Evolutionary conservation across 2,797 vertebrate species (phyloP).

Genomic region (Onychomys torridus): DNA sequence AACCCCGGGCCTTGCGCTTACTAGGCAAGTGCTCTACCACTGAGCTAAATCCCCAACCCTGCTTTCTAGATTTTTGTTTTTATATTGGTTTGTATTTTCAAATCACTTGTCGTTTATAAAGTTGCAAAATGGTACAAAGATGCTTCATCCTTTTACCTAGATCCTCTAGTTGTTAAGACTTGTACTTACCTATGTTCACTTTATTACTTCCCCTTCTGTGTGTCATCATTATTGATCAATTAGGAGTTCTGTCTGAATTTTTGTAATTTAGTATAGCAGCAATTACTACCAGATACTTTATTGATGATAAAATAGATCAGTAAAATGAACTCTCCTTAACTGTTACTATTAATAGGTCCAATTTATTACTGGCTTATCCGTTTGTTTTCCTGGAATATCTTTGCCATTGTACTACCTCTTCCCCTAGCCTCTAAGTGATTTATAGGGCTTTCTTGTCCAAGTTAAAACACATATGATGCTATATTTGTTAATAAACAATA

Average conservation of each 20-base stretch:
- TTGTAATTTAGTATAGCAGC: neutral
- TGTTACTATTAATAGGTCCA: neutral
- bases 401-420: neutral
- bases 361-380: neutral
- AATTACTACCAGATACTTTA: neutral
- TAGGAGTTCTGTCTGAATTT: neutral
- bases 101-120: constrained; percentile 39
- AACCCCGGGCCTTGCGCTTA: no score
- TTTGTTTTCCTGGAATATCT: constrained; percentile 28
- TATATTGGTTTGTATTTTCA: constrained; percentile 34
- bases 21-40: no score
- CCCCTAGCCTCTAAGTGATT: neutral
- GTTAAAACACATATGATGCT: neutral
- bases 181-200: neutral
- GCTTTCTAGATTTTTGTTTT: neutral
- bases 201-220: constrained; percentile 8
- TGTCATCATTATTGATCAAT: neutral
- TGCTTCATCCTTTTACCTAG: neutral
- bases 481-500: constrained; percentile 26
- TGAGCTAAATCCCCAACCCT: no score
- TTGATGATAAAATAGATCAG: neutral
- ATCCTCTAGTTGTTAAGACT: neutral
- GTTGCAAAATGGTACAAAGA: constrained; percentile 3
- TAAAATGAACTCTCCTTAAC: constrained; percentile 37
- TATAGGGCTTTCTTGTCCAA: constrained; percentile 9